Evolutionary conservation across 2,113 vertebrate species (phyloP), one percentile per base, ranked within the genome.

Genomic region (Tychaedon coryphoeus): DNA sequence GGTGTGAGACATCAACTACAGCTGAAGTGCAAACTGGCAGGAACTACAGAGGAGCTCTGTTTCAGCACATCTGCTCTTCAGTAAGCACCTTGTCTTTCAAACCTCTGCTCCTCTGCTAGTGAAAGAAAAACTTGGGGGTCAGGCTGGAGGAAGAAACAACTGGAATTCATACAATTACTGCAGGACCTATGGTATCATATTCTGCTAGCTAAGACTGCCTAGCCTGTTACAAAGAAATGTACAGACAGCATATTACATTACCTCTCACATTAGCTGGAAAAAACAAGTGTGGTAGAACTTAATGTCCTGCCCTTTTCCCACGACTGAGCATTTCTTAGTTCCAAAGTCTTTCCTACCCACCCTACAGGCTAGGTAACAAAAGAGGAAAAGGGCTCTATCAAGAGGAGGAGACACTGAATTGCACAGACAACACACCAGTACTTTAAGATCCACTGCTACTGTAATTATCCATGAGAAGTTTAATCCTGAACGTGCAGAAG

Each of bases 391-490:
- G 53, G 17, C 34, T 91, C 65, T 45, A 10, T 36, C 24, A 45
- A 8, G 51, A 89, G 73, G 64, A 89, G n/a, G 38, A 94, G 60
- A 81, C 61, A 62, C 12, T 9, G 3, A 89, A 84, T 78, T 29
- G 65, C 72, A 77, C 22, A 92, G 69, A 60, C 34, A 92, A 75
- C 42, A 54, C 57, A 53, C 28, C 48, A 31, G 40, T 75, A 84
- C 75, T 92, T 95, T 53, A 81, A 78, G 73, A 89, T 60, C 36
- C 1, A 11, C 81, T 84, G 67, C 67, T 60, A 83, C 34, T 86
- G 56, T 79, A 87, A 81, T 96, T 95, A 95, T 82, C 72, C 28
- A 38, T 34, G 61, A 81, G 42, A 95, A 19, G 45, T 69, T 93
- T 92, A 71, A 84, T 87, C 57, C 76, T 82, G 73, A 72, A 92